These are phyloP conservation scores for Scaptomyza parva DNA, from an alignment of 2,888 invertebrate species.

Conservation along the genomic window DNA sequence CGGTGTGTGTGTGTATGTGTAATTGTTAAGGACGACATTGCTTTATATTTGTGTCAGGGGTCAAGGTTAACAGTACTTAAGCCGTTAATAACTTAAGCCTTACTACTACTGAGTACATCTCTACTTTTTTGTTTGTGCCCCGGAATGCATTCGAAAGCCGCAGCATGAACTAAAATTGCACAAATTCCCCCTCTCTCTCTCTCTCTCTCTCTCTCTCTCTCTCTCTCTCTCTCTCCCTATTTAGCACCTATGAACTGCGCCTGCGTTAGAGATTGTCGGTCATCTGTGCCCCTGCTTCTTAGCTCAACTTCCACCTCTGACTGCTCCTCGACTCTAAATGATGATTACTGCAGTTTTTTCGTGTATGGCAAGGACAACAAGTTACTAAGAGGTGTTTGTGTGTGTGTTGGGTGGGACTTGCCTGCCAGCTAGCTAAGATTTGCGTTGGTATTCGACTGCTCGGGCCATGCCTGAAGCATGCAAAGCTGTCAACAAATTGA, in stretches of 20 bases:
- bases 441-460: conserved; percentile 27
- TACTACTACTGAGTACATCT: background rate
- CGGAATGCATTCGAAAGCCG: conserved; percentile 53
- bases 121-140: background rate
- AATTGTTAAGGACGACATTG: background rate
- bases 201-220: conserved; percentile 4
- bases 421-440: conserved; percentile 43
- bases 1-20: background rate
- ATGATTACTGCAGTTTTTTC: conserved; percentile 45
- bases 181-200: no score
- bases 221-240: conserved; percentile 22
- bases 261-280: conserved; percentile 36
- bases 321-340: conserved; percentile 5
- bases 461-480: conserved; percentile 41
- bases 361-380: conserved; percentile 37
- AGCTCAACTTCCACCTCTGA: background rate
- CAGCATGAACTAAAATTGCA: conserved; percentile 59
- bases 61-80: conserved; percentile 36
- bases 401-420: background rate
- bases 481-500: conserved; percentile 75
- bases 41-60: conserved; percentile 9
- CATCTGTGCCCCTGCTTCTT: background rate
- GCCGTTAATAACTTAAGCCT: conserved; percentile 27
- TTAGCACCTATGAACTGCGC: conserved; percentile 59
- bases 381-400: conserved; percentile 9